Evolutionary conservation across 2,797 vertebrate species (phyloP).

Genomic region (Chiloscyllium punctatum): DNA sequence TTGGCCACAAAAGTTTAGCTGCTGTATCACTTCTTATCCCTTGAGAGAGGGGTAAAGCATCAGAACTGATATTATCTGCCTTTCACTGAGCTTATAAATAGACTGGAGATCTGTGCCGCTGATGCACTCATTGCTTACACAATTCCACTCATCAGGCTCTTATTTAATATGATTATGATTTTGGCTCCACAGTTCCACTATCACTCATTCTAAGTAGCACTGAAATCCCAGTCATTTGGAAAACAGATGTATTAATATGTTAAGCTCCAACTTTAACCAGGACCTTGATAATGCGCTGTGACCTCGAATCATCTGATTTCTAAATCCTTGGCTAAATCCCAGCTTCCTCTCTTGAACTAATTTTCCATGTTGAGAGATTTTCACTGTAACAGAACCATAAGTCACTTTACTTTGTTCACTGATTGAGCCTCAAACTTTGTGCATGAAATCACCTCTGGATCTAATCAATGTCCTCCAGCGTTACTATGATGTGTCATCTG

Average conservation of each 20-base stretch:
- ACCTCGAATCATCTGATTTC: not conserved
- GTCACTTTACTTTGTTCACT: not conserved
- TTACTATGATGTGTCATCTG: too few relatives aligned
- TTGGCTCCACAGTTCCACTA: not conserved
- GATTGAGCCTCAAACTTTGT: not conserved
- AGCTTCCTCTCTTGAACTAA: not conserved
- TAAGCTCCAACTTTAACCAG: not conserved
- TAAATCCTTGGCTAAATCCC: not conserved
- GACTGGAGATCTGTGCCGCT: not conserved
- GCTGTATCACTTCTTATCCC: not conserved
- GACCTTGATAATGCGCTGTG: not conserved
- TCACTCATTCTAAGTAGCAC: not conserved
- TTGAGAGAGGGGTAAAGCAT: not conserved
- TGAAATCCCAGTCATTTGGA: not conserved
- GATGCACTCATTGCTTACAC: not conserved
- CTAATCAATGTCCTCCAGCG: too few relatives aligned
- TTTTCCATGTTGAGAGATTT: not conserved
- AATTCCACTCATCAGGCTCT: not conserved
- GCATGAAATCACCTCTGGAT: not conserved
- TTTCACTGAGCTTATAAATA: not conserved
- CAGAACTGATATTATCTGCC: not conserved
- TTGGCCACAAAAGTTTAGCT: not conserved
- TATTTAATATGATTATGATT: not conserved
- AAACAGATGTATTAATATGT: not conserved
- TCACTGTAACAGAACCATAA: not conserved